Conservation (phyloP, 2,888 invertebrate genomes). For the Peribatodes rhomboidaria region DNA sequence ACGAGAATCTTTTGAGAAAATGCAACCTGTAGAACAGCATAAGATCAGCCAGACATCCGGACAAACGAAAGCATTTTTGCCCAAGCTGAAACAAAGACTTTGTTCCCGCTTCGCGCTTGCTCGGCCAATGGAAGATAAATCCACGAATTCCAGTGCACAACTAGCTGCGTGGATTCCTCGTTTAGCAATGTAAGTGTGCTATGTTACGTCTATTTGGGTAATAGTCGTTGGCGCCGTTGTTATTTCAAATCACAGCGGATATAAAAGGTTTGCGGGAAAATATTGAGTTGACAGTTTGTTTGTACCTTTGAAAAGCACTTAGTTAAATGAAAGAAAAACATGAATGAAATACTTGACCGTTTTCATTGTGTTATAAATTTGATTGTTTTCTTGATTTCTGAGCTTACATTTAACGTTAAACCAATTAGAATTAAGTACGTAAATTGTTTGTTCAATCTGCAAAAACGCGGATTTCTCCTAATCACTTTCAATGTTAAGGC, state of each 20-base stretch:
- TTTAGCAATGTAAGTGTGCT: not conserved
- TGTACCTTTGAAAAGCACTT: conserved; percentile 32
- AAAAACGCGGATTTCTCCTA: not conserved
- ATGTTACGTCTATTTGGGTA: not conserved
- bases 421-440: not conserved
- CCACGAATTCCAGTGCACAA: no score
- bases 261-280: conserved; percentile 28
- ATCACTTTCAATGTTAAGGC: no score
- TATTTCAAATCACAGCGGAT: conserved; percentile 35
- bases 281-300: conserved; percentile 32
- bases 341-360: conserved; percentile 9
- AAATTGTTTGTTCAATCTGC: no score
- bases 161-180: no score
- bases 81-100: no score
- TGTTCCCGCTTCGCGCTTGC: no score
- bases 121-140: no score
- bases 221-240: conserved; percentile 10
- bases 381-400: not conserved
- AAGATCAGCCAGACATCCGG: no score
- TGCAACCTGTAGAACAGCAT: no score
- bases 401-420: not conserved
- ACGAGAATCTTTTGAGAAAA: no score
- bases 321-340: conserved; percentile 29
- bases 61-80: no score
- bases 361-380: conserved; percentile 10